Base-by-base conservation (phyloP, 2,888 invertebrate species). In the Drosophila melanosoma region DNA sequence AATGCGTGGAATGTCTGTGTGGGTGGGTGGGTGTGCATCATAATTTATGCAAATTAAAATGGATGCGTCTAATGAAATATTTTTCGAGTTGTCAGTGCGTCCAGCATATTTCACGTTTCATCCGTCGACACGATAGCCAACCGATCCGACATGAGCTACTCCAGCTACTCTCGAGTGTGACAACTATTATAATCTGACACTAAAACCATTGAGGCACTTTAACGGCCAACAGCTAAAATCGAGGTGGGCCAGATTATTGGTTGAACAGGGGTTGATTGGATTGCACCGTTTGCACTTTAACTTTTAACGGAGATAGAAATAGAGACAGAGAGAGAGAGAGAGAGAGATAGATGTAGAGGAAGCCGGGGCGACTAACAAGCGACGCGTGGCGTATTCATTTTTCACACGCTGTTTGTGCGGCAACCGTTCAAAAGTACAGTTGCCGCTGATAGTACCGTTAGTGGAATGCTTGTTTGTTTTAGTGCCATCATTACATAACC, bases 131-230 rank as follows among this genome's bases (percentile, higher is more conserved):
- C 33, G 88, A 84, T 90, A 75, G 66, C 40, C 72, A 87, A 82
- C 90, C 63, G 67, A 59, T 40, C 1, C 42, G 57, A 29, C 60
- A 60, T 26, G 57, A 61, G 65, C 59, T 12, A 29, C 33, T 45
- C 15, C 45, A 23, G 45, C 15, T 15, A 45, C 45, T 45, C 45
- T 23, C 49, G 35, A 74, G 85, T 88, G 89, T 87, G 91, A 81
- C 88, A 88, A 90, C 87, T 87, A 81, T 87, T 87, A 77, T 87
- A 87, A 87, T 75, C 87, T 81, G 87, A 87, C 87, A 87, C 79
- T 87, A 90, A 87, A 81, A 77, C 87, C 87, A 74, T 72, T 64
- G 86, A 70, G 83, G 83, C 91, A 90, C 87, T 87, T 87, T 80
- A 87, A 61, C 76, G 66, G 67, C 68, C 61, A 64, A 74, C 69